Percentiles rank a stretch among this genome's conserved stretches.
Conservation (phyloP, 2,888 invertebrate species). For the Chrysodeixis includens region DNA sequence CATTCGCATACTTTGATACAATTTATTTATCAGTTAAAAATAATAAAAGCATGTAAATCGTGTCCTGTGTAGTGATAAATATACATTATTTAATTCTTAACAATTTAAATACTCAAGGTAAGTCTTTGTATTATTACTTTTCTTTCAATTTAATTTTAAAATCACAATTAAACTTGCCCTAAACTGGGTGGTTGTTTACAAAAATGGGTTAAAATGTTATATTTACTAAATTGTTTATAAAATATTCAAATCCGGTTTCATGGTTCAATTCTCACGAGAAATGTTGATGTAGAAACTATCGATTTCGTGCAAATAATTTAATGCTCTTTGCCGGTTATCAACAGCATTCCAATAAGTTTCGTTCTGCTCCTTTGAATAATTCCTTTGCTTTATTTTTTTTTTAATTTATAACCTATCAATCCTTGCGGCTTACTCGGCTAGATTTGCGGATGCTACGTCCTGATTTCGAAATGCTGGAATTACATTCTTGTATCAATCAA, state of each 20-base stretch:
- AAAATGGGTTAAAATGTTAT: slow-evolving; percentile 7
- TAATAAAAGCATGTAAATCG: slow-evolving; percentile 41
- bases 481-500: slow-evolving; percentile 6
- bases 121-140: slow-evolving; percentile 17
- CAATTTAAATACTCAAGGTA: slow-evolving; percentile 33
- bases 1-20: slow-evolving; percentile 24
- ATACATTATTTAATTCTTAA: slow-evolving; percentile 25
- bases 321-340: slow-evolving; percentile 22
- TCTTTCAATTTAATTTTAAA: not conserved
- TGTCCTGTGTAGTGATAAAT: slow-evolving; percentile 26
- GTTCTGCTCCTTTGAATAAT: not conserved
- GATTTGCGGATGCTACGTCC: not conserved
- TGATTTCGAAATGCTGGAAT: slow-evolving; percentile 7
- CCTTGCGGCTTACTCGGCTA: slow-evolving; percentile 13
- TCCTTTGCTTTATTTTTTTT: not conserved
- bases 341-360: not conserved
- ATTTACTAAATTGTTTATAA: slow-evolving; percentile 7
- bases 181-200: slow-evolving; percentile 19
- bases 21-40: slow-evolving; percentile 9
- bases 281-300: slow-evolving; percentile 28
- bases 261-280: slow-evolving; percentile 13
- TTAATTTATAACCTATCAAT: not conserved
- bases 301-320: slow-evolving; percentile 19
- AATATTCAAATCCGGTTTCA: slow-evolving; percentile 12
- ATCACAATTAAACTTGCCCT: not conserved